Percentiles rank a stretch among this genome's conserved stretches.
These are phyloP conservation scores for Rattus rattus DNA, from an alignment of 2,113 vertebrate genomes.

Conservation along the genomic window DNA sequence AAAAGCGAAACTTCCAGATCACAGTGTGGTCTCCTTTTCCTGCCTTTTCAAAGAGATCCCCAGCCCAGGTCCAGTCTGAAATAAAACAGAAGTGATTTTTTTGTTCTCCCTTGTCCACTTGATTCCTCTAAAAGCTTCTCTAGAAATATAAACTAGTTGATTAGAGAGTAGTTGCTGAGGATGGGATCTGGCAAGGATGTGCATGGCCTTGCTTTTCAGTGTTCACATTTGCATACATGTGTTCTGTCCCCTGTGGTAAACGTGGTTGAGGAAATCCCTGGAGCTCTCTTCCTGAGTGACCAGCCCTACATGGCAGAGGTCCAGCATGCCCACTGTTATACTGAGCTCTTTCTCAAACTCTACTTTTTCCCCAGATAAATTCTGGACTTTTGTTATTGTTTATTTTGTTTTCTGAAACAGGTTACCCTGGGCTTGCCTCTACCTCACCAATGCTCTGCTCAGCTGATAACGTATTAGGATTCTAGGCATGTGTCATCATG, in stretches of 20 bases:
- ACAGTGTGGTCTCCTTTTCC: not conserved
- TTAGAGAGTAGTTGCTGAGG: constrained; percentile 13
- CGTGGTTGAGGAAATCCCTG: not conserved
- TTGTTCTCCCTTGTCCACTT: not conserved
- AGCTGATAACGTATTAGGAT: not conserved
- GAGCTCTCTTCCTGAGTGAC: not conserved
- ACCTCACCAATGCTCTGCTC: not conserved
- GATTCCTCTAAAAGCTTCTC: not conserved
- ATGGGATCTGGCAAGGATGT: not conserved
- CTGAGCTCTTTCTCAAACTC: not conserved
- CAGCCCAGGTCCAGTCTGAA: not conserved
- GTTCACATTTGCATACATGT: not conserved
- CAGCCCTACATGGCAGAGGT: not conserved
- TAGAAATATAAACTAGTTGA: not conserved
- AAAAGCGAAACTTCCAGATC: not conserved
- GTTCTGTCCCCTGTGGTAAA: not conserved
- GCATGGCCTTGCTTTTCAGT: not conserved
- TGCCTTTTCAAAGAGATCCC: not conserved
- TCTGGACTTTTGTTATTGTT: not conserved
- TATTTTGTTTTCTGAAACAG: not conserved
- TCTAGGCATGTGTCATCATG: not conserved
- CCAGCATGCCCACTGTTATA: not conserved
- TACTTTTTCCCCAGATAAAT: not conserved
- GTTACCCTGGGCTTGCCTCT: not conserved
- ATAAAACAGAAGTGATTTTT: not conserved